phyloP scores from a whole-genome alignment of 2,888 invertebrate species.

The Iphiclides podalirius region DNA sequence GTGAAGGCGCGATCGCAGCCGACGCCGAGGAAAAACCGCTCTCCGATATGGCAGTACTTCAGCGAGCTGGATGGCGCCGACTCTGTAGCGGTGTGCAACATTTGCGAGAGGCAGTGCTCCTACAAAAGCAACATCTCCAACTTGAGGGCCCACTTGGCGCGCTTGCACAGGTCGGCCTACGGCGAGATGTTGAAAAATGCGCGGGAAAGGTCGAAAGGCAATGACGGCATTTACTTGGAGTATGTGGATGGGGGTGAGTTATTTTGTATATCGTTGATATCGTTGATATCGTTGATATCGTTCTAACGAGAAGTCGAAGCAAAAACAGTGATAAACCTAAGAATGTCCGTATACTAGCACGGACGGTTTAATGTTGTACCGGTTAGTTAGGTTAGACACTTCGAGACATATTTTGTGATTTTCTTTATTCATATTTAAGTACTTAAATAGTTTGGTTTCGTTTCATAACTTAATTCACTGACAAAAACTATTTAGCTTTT shows the following conservation, averaged over 20 bases:
- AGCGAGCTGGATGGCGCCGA: background rate
- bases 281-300: too few species aligned
- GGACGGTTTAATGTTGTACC: too few species aligned
- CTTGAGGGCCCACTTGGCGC: slow-evolving; percentile 27
- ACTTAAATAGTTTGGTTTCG: too few species aligned
- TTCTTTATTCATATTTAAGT: too few species aligned
- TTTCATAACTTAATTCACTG: too few species aligned
- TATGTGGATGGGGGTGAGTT: slow-evolving; percentile 12
- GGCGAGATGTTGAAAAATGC: background rate
- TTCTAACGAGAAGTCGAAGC: too few species aligned
- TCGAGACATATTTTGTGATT: too few species aligned
- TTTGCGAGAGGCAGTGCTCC: slow-evolving; percentile 27
- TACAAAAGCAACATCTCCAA: slow-evolving; percentile 28
- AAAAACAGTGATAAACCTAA: too few species aligned
- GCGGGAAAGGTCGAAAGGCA: background rate
- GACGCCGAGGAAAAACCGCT: slow-evolving; percentile 1
- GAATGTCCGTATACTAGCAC: too few species aligned
- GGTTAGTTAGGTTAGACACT: too few species aligned
- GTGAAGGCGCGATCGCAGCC: background rate
- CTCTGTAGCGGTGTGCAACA: slow-evolving; percentile 28
- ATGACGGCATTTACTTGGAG: background rate
- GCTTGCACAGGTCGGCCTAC: slow-evolving; percentile 1
- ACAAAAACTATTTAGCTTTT: too few species aligned
- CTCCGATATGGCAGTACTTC: slow-evolving; percentile 26
- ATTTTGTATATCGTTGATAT: too few species aligned